Conservation (phyloP, 2,888 invertebrate species). For the Orthosia incerta region DNA sequence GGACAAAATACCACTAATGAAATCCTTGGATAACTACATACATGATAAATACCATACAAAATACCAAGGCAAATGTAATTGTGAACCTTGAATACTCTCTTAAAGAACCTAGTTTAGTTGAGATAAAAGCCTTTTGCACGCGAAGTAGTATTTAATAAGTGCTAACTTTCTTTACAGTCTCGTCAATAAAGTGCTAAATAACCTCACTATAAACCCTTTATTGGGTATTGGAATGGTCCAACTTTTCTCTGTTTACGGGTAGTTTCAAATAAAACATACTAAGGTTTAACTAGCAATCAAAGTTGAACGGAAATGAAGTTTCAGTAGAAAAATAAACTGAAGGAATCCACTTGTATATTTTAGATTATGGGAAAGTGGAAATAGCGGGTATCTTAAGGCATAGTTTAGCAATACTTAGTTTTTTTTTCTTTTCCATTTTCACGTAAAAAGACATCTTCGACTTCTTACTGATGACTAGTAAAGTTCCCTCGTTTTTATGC, state of each 20-base stretch:
- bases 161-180: conserved; percentile 27
- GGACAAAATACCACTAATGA: too few relatives aligned
- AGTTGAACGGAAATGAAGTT: background rate
- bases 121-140: conserved; percentile 28
- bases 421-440: background rate
- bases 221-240: conserved; percentile 27
- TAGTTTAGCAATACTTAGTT: too few relatives aligned
- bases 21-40: too few relatives aligned
- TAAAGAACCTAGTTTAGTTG: too few relatives aligned
- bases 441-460: background rate
- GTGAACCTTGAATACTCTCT: too few relatives aligned
- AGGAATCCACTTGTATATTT: background rate
- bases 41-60: too few relatives aligned
- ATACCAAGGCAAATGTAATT: too few relatives aligned
- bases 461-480: background rate
- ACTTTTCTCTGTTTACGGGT: conserved; percentile 21
- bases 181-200: conserved; percentile 30
- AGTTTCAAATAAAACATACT: conserved; percentile 3
- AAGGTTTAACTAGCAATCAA: conserved; percentile 4
- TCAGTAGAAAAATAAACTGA: background rate
- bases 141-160: conserved; percentile 44
- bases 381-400: too few relatives aligned
- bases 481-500: background rate
- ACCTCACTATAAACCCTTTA: conserved; percentile 29
- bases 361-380: background rate